These are phyloP conservation scores for Harpegnathos saltator DNA, from an alignment of 1,140 invertebrate genomes.

Conservation along the genomic window DNA sequence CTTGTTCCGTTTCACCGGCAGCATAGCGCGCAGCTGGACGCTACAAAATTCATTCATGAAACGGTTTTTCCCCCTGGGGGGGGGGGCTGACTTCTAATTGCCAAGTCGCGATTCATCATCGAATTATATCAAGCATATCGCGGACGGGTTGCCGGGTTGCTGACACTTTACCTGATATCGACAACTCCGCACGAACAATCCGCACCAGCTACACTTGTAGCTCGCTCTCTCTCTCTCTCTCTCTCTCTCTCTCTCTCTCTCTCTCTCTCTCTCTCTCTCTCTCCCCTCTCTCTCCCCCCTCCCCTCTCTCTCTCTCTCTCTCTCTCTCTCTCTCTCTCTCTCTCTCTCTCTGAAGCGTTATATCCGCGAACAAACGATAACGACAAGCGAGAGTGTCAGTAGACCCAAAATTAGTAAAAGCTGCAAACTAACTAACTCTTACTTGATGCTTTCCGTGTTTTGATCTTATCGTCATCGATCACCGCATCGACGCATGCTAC, in stretches of 20 bases:
- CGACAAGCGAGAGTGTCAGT: background rate
- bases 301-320: too few species aligned
- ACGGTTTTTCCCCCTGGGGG: constrained; percentile 2
- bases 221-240: too few species aligned
- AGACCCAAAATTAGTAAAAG: constrained; percentile 5
- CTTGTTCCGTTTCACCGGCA: background rate
- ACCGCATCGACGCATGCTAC: too few species aligned
- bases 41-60: background rate
- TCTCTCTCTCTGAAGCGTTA: too few species aligned
- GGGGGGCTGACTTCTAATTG: background rate
- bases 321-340: too few species aligned
- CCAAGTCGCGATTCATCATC: background rate
- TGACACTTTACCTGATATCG: background rate
- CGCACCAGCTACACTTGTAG: background rate
- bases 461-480: too few species aligned
- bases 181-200: background rate
- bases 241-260: too few species aligned
- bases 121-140: background rate
- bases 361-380: too few species aligned
- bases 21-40: background rate
- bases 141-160: background rate
- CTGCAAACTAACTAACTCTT: background rate
- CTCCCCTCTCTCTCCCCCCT: too few species aligned
- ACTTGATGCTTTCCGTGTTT: background rate
- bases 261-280: too few species aligned